These are phyloP conservation scores for Campylomormyrus tamandua DNA, from an alignment of 2,113 vertebrate species.

Conservation along the genomic window DNA sequence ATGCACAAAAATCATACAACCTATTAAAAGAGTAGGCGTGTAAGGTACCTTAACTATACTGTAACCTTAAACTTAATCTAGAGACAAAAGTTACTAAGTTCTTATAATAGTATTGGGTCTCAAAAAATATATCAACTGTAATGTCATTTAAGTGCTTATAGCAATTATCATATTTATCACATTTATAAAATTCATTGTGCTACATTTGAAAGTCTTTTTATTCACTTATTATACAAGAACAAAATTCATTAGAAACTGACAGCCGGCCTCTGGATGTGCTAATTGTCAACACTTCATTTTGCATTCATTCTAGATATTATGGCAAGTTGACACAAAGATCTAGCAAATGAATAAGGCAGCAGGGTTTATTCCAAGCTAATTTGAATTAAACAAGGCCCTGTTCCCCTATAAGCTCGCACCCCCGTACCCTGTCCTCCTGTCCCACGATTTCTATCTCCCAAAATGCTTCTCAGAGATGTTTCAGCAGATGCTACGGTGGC, in stretches of 20 bases:
- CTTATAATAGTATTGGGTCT: too few relatives aligned
- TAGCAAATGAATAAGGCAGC: not conserved
- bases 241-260: not conserved
- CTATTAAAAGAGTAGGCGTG: too few relatives aligned
- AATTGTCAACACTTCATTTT: not conserved
- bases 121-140: not conserved
- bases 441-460: not conserved
- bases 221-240: not conserved
- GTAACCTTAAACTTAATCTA: too few relatives aligned
- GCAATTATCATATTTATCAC: not conserved
- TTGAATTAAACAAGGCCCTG: not conserved
- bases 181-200: not conserved
- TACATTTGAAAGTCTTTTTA: not conserved
- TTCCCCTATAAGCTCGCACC: not conserved
- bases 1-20: too few relatives aligned
- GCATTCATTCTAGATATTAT: not conserved
- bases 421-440: not conserved
- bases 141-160: not conserved
- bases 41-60: too few relatives aligned
- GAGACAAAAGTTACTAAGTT: too few relatives aligned
- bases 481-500: not conserved
- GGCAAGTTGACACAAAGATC: not conserved
- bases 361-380: not conserved
- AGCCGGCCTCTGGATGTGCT: not conserved
- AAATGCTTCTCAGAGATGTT: not conserved